These are phyloP conservation scores for Holacanthella duospinosa DNA, from an alignment of 2,888 invertebrate genomes.

Conservation along the genomic window DNA sequence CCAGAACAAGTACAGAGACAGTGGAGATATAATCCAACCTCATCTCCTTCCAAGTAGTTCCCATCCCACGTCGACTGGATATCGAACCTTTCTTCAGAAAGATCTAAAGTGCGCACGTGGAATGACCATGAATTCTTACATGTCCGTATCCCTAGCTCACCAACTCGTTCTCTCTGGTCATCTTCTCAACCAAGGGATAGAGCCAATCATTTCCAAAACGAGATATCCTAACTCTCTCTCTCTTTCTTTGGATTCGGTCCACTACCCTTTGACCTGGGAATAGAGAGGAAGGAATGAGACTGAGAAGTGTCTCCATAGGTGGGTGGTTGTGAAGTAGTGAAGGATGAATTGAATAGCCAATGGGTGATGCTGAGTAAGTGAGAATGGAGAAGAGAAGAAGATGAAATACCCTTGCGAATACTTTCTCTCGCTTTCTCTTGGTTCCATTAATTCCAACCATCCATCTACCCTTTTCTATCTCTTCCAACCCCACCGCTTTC, in stretches of 20 bases:
- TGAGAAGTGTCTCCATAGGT: too few species aligned
- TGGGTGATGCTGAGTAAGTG: not conserved
- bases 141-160: not conserved
- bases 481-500: not conserved
- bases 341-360: too few species aligned
- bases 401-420: constrained; percentile 26
- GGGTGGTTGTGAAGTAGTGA: too few species aligned
- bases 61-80: not conserved
- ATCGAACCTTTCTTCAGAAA: not conserved
- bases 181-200: not conserved
- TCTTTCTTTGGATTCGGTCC: not conserved
- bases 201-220: not conserved
- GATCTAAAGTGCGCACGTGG: not conserved
- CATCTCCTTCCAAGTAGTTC: not conserved
- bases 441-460: not conserved
- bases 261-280: not conserved
- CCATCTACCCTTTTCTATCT: not conserved
- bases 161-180: not conserved
- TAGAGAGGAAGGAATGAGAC: not conserved
- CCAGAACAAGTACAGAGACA: not conserved
- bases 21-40: not conserved
- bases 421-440: constrained; percentile 16
- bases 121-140: not conserved
- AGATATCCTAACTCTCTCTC: not conserved
- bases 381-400: not conserved